phyloP scores from a whole-genome alignment of 2,888 invertebrate species.

The Heliconius erato region DNA sequence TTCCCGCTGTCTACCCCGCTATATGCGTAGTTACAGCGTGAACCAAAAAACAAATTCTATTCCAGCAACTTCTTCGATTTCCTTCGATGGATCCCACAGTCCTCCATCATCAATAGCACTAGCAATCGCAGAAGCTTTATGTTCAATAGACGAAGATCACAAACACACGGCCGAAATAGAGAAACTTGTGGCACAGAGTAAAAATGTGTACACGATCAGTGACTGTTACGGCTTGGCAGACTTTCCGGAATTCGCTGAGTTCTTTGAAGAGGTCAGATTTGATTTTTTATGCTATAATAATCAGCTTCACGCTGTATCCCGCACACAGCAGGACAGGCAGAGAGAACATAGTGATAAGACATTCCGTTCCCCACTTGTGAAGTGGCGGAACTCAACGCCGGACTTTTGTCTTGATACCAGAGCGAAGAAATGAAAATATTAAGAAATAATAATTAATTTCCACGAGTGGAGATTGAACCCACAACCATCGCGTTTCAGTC shows the following conservation, averaged over 20 bases:
- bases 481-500: no score
- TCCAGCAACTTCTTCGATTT: slow-evolving; percentile 70
- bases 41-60: not conserved
- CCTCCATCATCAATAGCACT: slow-evolving; percentile 86
- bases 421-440: no score
- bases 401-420: no score
- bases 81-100: slow-evolving; percentile 78
- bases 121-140: slow-evolving; percentile 91
- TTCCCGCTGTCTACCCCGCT: not conserved
- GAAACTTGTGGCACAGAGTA: slow-evolving; percentile 85
- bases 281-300: not conserved
- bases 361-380: no score
- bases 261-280: slow-evolving; percentile 72
- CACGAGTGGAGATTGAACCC: no score
- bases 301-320: no score
- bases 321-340: no score
- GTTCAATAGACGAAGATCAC: slow-evolving; percentile 92
- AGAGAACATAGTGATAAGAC: no score
- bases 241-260: slow-evolving; percentile 79
- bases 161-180: slow-evolving; percentile 92
- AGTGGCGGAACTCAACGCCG: no score
- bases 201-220: slow-evolving; percentile 70
- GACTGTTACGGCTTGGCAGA: slow-evolving; percentile 76
- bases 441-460: no score
- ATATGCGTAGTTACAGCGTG: no score